These are phyloP conservation scores for Atta colombica DNA, from an alignment of 1,140 invertebrate species.

Conservation along the genomic window DNA sequence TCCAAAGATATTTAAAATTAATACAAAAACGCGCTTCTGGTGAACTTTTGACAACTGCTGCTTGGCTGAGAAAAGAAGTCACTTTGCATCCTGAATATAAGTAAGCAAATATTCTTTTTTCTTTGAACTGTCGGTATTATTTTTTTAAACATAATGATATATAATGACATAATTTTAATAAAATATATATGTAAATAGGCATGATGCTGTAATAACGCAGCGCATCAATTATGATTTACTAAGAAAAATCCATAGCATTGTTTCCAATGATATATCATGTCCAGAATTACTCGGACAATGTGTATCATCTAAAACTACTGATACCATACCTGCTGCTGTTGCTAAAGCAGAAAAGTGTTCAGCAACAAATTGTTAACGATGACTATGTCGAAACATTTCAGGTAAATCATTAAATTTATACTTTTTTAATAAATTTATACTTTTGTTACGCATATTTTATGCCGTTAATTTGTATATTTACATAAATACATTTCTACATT, in stretches of 20 bases:
- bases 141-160: neutral
- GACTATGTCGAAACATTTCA: conserved; percentile 40
- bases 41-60: conserved; percentile 94
- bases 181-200: conserved; percentile 84
- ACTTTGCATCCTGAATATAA: conserved; percentile 95
- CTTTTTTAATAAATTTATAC: conserved; percentile 45
- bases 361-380: conserved; percentile 72
- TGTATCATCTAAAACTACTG: conserved; percentile 92
- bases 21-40: conserved; percentile 96
- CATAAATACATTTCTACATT: conserved; percentile 25
- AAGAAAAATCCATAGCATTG: conserved; percentile 91
- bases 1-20: conserved; percentile 98
- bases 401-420: conserved; percentile 61
- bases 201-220: conserved; percentile 96
- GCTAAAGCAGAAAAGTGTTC: conserved; percentile 87
- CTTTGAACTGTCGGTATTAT: neutral
- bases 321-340: conserved; percentile 92
- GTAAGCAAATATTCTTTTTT: conserved; percentile 84
- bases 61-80: conserved; percentile 97
- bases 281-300: conserved; percentile 92
- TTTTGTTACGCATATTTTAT: conserved; percentile 55
- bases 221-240: conserved; percentile 97
- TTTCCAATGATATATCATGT: conserved; percentile 90
- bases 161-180: conserved; percentile 42
- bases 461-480: conserved; percentile 33